A percentile compares a stretch with the other conserved stretches of the same genome.
phyloP scores from a whole-genome alignment of 2,113 vertebrate genomes.

The Narcine bancroftii region DNA sequence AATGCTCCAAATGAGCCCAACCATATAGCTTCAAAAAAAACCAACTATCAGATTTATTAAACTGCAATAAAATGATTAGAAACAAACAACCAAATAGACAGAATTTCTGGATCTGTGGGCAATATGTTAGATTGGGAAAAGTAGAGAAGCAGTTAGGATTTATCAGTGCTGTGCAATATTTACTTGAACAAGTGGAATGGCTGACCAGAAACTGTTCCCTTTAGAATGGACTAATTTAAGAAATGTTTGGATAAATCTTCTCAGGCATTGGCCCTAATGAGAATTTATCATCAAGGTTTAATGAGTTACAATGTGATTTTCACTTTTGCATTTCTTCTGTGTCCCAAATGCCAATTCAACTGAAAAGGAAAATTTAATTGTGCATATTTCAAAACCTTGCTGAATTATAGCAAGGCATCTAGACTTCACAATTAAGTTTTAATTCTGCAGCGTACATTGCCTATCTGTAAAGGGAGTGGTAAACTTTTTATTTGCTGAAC shows the following conservation, averaged over 20 bases:
- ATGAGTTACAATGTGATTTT: not conserved
- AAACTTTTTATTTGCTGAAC: not conserved
- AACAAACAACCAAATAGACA: not conserved
- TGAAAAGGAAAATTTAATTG: not conserved
- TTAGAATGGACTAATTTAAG: not conserved
- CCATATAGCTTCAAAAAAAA: no score
- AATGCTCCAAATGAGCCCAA: not conserved
- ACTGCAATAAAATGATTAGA: no score
- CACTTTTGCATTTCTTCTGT: not conserved
- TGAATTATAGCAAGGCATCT: not conserved
- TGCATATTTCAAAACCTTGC: not conserved
- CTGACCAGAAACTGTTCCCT: not conserved
- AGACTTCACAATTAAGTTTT: not conserved
- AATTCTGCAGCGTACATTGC: not conserved
- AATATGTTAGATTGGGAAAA: not conserved
- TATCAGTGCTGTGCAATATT: not conserved
- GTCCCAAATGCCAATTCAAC: not conserved
- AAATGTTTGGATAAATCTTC: not conserved
- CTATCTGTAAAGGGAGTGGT: not conserved
- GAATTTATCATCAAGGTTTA: not conserved
- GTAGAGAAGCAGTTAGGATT: not conserved
- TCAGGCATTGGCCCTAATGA: not conserved
- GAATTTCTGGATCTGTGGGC: not conserved
- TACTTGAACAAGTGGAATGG: not conserved
- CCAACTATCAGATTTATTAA: no score